phyloP scores from a whole-genome alignment of 1,140 invertebrate genomes.

The Hyles euphorbiae region DNA sequence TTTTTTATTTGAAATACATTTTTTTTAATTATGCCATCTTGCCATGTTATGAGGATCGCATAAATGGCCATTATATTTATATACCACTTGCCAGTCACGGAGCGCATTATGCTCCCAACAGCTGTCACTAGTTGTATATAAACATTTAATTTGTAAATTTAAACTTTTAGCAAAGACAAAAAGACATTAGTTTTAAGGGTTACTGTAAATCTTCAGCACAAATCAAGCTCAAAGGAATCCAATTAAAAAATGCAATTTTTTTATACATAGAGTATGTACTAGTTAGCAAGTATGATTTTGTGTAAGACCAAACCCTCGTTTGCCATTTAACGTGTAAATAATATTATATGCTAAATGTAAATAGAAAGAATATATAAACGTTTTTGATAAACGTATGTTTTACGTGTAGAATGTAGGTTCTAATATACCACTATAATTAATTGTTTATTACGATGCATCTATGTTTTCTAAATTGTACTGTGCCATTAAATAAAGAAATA shows the following conservation, averaged over 20 bases:
- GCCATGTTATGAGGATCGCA: conserved; percentile 2
- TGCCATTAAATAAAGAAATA: conserved; percentile 20
- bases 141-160: conserved; percentile 6
- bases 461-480: conserved; percentile 18
- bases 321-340: conserved; percentile 67
- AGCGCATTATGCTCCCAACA: neutral
- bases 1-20: no score
- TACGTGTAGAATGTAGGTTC: no score
- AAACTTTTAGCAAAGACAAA: conserved; percentile 24
- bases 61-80: conserved; percentile 3
- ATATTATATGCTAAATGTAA: no score
- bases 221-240: conserved; percentile 37
- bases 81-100: conserved; percentile 1
- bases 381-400: no score
- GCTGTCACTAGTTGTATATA: conserved; percentile 5
- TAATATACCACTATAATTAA: neutral
- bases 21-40: neutral
- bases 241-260: conserved; percentile 36
- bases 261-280: conserved; percentile 22
- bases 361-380: no score
- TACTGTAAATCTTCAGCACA: conserved; percentile 25
- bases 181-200: conserved; percentile 38
- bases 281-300: conserved; percentile 32
- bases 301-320: conserved; percentile 56
- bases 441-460: conserved; percentile 3